These are phyloP conservation scores for Lysiphlebus fabarum DNA, from an alignment of 1,140 invertebrate species.

Conservation along the genomic window DNA sequence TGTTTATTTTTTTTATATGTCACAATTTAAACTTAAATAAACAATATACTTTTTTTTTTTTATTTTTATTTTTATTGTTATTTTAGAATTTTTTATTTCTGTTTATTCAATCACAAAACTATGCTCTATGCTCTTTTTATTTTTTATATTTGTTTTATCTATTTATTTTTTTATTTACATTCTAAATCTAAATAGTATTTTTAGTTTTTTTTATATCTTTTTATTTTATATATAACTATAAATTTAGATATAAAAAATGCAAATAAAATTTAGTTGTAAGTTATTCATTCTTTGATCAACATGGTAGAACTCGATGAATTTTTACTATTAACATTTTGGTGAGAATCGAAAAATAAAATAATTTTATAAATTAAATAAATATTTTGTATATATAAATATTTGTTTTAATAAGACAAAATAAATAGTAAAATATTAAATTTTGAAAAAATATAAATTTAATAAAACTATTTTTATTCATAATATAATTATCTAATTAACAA, in stretches of 20 bases:
- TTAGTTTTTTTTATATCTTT: constrained; percentile 5
- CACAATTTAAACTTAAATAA: not conserved
- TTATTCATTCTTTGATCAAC: constrained; percentile 20
- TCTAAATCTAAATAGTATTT: constrained; percentile 12
- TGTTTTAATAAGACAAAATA: too few relatives aligned
- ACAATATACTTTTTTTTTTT: not conserved
- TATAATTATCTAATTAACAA: too few relatives aligned
- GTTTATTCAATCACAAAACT: not conserved
- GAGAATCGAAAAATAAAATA: too few relatives aligned
- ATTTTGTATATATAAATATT: too few relatives aligned
- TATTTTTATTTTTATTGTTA: constrained; percentile 14
- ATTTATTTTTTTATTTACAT: not conserved
- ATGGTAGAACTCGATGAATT: constrained; percentile 36
- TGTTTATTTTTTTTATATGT: constrained; percentile 1
- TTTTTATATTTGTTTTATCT: not conserved
- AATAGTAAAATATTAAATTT: too few relatives aligned
- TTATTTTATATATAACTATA: not conserved
- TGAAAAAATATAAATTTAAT: too few relatives aligned
- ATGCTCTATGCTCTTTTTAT: constrained; percentile 1
- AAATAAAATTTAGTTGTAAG: constrained; percentile 31
- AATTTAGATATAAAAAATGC: constrained; percentile 6
- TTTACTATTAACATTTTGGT: constrained; percentile 31
- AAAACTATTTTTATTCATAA: too few relatives aligned
- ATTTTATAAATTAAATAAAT: too few relatives aligned
- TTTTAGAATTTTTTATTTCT: not conserved